phyloP scores from a whole-genome alignment of 2,113 vertebrate species.

The Pangasianodon hypophthalmus region DNA sequence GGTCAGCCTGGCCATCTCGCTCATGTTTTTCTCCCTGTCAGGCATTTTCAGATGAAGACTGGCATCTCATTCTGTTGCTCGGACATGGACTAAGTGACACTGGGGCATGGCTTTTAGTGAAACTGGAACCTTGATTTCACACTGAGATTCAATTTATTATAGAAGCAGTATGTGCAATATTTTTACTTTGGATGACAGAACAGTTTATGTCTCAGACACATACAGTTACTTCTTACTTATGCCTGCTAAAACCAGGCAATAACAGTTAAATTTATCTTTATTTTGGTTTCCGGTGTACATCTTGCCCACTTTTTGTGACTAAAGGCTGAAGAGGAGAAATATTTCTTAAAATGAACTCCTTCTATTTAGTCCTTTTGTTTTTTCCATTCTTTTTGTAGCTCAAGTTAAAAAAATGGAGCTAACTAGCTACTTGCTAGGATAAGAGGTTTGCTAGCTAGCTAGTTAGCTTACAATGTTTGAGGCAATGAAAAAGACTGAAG shows the following conservation, averaged over 20 bases:
- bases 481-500: neutral
- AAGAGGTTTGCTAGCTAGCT: neutral
- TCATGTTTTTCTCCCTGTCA: neutral
- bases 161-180: neutral
- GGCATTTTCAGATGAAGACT: constrained; percentile 28
- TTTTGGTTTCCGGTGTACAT: neutral
- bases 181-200: constrained; percentile 9
- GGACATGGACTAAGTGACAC: neutral
- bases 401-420: neutral
- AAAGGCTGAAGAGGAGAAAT: neutral
- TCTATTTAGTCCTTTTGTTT: neutral
- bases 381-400: neutral
- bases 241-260: neutral
- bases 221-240: too few species aligned
- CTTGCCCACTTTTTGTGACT: neutral
- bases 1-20: neutral
- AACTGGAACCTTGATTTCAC: constrained; percentile 7
- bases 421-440: neutral
- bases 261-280: neutral
- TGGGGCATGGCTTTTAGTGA: neutral
- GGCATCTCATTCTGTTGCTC: constrained; percentile 33
- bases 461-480: neutral
- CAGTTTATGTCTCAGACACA: neutral
- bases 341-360: neutral
- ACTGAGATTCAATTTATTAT: constrained; percentile 17